Conservation (phyloP, 2,113 vertebrate species). For the Catagonus wagneri region DNA sequence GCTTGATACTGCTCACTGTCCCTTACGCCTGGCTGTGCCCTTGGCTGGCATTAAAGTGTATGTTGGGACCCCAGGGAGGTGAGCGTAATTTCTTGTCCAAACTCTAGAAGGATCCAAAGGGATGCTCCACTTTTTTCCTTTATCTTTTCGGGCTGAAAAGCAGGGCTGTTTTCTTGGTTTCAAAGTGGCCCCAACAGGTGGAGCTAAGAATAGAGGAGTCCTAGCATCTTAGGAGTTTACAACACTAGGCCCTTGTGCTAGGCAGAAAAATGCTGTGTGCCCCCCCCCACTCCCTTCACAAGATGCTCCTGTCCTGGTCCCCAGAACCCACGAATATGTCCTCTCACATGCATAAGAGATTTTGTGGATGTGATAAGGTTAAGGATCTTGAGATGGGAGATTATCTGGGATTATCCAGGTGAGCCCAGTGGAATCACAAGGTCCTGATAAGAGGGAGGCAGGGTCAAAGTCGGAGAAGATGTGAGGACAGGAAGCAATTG, state of each 20-base stretch:
- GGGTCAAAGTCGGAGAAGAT: background rate
- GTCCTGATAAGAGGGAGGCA: background rate
- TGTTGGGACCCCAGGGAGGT: background rate
- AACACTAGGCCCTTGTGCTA: background rate
- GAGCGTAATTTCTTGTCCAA: background rate
- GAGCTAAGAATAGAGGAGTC: background rate
- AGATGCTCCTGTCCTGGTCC: no score
- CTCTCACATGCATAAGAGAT: background rate
- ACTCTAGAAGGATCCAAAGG: background rate
- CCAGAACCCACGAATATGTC: background rate
- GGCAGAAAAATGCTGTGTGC: background rate
- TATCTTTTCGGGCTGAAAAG: conserved; percentile 30
- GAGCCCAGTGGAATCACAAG: background rate
- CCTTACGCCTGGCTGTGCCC: background rate
- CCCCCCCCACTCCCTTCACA: no score
- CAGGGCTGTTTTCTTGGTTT: background rate
- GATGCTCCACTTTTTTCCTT: background rate
- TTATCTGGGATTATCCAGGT: background rate
- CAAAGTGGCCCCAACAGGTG: background rate
- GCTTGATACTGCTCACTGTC: background rate
- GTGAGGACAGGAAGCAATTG: background rate
- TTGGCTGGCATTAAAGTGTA: background rate
- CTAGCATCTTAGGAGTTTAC: background rate
- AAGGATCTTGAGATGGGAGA: background rate
- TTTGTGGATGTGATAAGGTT: background rate